These are phyloP conservation scores for Terrapene triunguis DNA, from an alignment of 2,113 vertebrate genomes.

Conservation along the genomic window DNA sequence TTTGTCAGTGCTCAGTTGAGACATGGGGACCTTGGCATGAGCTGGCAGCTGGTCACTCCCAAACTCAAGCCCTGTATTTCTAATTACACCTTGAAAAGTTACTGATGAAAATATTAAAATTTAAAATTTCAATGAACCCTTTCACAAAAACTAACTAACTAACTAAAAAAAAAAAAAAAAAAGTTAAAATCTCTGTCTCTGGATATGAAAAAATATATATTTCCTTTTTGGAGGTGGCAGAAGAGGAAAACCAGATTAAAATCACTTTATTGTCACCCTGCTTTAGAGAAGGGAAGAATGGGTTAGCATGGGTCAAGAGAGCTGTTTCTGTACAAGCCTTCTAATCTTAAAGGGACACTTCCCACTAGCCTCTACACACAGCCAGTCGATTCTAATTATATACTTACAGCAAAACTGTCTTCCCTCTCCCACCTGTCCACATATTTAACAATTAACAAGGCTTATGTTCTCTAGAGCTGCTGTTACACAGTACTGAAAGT, in stretches of 20 bases:
- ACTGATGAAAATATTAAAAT: neutral
- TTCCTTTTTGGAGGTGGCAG: fast-evolving
- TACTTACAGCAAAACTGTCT: neutral
- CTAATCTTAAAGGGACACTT: neutral
- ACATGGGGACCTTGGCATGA: neutral
- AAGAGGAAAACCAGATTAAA: fast-evolving
- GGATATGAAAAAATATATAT: neutral
- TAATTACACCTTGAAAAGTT: neutral
- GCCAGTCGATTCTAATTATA: neutral
- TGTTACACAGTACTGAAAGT: neutral
- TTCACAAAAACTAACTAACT: neutral
- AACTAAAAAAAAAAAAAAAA: neutral
- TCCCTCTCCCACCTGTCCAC: neutral
- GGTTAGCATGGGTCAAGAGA: neutral
- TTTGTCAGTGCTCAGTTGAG: neutral
- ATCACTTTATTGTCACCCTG: neutral
- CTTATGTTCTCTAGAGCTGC: neutral
- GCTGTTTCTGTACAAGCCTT: neutral
- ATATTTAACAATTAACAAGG: neutral
- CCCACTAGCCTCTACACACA: neutral
- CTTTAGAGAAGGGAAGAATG: neutral
- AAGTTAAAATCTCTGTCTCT: neutral
- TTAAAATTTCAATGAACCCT: neutral
- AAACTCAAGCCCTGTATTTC: neutral
- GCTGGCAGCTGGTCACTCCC: neutral